Conservation (phyloP, 1,140 invertebrate genomes). For the Calephelis nemesis region DNA sequence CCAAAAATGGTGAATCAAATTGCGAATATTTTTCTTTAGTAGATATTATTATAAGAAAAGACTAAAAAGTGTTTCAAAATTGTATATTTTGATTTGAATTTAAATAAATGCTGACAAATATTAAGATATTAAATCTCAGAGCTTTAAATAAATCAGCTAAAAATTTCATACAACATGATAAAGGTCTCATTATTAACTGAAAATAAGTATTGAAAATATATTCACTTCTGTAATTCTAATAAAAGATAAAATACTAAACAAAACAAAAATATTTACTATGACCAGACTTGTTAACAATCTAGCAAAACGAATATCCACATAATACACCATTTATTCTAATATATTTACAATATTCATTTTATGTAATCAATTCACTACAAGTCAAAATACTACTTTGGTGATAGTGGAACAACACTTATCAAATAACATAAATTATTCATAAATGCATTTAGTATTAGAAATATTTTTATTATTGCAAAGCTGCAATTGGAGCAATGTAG, state of each 20-base stretch:
- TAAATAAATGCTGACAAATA: conserved; percentile 11
- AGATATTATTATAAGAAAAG: background rate
- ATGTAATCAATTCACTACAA: conserved; percentile 58
- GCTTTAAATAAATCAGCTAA: background rate
- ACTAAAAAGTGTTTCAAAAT: background rate
- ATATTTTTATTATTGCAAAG: conserved; percentile 56
- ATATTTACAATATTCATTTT: conserved; percentile 72
- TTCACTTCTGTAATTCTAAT: conserved; percentile 21
- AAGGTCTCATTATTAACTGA: background rate
- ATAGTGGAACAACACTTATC: conserved; percentile 74
- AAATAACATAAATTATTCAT: conserved; percentile 61
- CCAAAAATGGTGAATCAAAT: too few relatives aligned
- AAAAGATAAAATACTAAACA: conserved; percentile 34
- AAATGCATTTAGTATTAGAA: conserved; percentile 62
- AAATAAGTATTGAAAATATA: background rate
- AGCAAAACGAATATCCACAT: conserved; percentile 68
- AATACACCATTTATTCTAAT: conserved; percentile 72
- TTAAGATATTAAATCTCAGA: background rate
- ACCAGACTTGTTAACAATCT: conserved; percentile 66
- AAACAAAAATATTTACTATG: conserved; percentile 71
- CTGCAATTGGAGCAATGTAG: conserved; percentile 83
- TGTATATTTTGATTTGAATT: conserved; percentile 10
- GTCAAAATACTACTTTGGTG: conserved; percentile 71
- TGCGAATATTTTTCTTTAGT: too few relatives aligned
- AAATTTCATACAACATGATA: background rate